phyloP scores from a whole-genome alignment of 2,888 invertebrate genomes.

The Ischnura elegans region DNA sequence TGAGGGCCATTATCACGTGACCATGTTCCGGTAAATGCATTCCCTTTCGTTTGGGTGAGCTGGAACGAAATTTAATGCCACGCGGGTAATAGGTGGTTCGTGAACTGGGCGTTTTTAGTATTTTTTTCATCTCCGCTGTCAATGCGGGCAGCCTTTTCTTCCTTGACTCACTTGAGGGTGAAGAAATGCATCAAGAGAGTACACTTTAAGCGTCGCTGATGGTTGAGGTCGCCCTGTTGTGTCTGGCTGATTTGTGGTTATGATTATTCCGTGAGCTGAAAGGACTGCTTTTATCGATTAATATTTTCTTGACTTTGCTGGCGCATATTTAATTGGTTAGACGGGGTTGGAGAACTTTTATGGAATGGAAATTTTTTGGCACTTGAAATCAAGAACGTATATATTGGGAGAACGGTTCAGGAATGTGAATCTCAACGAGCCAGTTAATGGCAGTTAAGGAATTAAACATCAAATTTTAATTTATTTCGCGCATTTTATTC shows the following conservation, averaged over 20 bases:
- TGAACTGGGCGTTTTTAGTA: not conserved
- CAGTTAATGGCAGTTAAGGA: no score
- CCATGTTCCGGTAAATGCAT: not conserved
- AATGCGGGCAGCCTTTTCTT: not conserved
- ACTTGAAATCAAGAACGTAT: no score
- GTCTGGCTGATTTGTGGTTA: not conserved
- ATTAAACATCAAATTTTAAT: no score
- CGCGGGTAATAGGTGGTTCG: slow-evolving; percentile 1
- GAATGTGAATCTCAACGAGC: no score
- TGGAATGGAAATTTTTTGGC: no score
- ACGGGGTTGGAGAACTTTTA: not conserved
- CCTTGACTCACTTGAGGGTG: not conserved
- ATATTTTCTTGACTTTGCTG: not conserved
- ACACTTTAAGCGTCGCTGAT: not conserved
- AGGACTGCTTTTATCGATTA: not conserved
- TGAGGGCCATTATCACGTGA: slow-evolving; percentile 35
- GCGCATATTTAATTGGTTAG: not conserved
- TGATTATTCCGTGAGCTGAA: not conserved
- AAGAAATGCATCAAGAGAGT: not conserved
- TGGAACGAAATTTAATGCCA: not conserved
- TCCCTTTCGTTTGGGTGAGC: not conserved
- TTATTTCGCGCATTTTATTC: no score
- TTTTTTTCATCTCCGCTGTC: not conserved
- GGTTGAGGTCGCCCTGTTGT: not conserved
- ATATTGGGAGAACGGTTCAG: no score